Evolutionary conservation across 2,113 vertebrate genomes (phyloP).

Genomic region (Coturnix japonica): DNA sequence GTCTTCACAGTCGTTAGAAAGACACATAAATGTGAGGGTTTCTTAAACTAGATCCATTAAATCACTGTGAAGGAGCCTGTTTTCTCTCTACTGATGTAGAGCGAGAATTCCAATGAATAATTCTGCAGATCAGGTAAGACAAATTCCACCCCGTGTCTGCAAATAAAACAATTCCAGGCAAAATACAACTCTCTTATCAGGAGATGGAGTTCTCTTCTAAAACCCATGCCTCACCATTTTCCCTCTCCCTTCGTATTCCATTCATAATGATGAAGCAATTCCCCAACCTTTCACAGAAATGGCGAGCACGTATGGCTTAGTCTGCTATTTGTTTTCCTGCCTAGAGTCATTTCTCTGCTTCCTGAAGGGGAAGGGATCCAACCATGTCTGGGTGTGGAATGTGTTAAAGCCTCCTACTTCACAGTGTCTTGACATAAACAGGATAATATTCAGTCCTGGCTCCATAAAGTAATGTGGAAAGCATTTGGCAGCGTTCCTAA

Average conservation of each 20-base stretch:
- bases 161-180: background rate
- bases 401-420: background rate
- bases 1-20: background rate
- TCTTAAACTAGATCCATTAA: background rate
- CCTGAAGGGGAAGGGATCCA: background rate
- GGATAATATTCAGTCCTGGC: background rate
- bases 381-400: background rate
- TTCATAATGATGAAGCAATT: background rate
- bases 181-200: background rate
- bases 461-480: slow-evolving; percentile 14
- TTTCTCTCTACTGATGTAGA: background rate
- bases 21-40: background rate
- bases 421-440: background rate
- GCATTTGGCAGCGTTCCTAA: slow-evolving; percentile 11
- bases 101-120: background rate
- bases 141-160: background rate
- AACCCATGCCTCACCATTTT: background rate
- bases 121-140: background rate
- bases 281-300: background rate
- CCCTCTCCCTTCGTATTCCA: background rate
- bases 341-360: background rate
- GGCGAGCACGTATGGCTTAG: background rate
- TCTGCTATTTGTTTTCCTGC: background rate
- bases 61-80: background rate
- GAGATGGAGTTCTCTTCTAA: background rate